Conservation (phyloP, 2,888 invertebrate species). For the Ectobius pallidus region DNA sequence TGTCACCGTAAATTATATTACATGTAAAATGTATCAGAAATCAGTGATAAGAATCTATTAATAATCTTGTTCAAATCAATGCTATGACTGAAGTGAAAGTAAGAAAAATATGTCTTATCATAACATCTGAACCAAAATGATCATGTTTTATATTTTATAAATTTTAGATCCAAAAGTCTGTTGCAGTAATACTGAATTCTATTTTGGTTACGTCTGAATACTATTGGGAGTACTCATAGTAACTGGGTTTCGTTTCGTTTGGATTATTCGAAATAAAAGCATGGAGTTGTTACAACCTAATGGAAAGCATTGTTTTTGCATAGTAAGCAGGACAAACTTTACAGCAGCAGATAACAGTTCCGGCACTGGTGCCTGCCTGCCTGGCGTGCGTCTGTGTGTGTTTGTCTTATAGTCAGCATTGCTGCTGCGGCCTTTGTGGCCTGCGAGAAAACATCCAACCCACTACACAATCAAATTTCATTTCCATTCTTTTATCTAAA, state of each 20-base stretch:
- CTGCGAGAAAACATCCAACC: neutral
- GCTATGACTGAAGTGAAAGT: too few relatives aligned
- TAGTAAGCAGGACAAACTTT: conserved; percentile 9
- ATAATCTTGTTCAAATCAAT: too few relatives aligned
- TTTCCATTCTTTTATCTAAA: too few relatives aligned
- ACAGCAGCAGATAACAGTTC: conserved; percentile 1
- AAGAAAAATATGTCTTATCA: too few relatives aligned
- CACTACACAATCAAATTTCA: conserved; percentile 15
- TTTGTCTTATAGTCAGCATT: conserved; percentile 18
- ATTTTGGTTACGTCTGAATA: conserved; percentile 9
- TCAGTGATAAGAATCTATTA: too few relatives aligned
- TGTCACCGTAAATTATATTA: too few relatives aligned
- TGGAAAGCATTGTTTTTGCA: conserved; percentile 29
- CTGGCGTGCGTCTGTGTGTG: neutral
- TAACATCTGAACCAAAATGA: too few relatives aligned
- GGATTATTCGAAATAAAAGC: conserved; percentile 29
- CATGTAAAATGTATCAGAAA: too few relatives aligned
- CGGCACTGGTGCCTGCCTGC: neutral
- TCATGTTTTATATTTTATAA: too few relatives aligned
- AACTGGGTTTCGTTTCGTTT: conserved; percentile 3
- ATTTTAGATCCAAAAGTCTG: too few relatives aligned
- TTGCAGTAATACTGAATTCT: too few relatives aligned
- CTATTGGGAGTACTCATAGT: neutral
- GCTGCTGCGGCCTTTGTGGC: conserved; percentile 12
- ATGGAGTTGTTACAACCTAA: conserved; percentile 24